phyloP scores from a whole-genome alignment of 2,888 invertebrate genomes.

The Cylindroiulus punctatus region DNA sequence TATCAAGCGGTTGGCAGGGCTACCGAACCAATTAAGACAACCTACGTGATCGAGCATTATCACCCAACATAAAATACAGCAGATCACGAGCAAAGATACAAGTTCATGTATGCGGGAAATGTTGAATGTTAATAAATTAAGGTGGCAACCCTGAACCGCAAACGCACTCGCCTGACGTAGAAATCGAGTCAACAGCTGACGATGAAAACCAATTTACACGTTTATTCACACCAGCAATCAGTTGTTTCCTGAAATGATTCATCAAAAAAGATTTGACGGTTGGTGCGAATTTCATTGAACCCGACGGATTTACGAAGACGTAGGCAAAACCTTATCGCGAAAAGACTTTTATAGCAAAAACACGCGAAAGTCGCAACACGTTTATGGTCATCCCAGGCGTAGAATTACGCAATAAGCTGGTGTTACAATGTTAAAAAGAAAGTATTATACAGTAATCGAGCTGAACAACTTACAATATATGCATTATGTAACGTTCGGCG shows the following conservation, averaged over 20 bases:
- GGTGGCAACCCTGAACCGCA: neutral
- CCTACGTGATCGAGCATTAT: constrained; percentile 17
- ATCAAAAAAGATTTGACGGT: neutral
- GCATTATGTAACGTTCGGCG: no score
- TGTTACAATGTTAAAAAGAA: no score
- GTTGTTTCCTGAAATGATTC: constrained; percentile 8
- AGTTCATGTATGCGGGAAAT: neutral
- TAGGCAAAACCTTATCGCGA: neutral
- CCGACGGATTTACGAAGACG: neutral
- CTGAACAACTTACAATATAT: neutral
- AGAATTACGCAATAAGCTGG: neutral
- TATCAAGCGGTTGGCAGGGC: neutral
- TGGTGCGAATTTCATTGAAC: neutral
- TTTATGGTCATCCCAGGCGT: neutral
- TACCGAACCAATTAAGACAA: neutral
- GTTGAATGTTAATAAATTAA: neutral
- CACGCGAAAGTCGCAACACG: neutral
- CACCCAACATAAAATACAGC: neutral
- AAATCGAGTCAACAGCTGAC: neutral
- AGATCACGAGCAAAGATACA: neutral
- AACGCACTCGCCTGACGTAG: neutral
- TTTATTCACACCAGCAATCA: constrained; percentile 8
- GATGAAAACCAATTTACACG: neutral
- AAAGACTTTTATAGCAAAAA: neutral
- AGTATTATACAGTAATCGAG: no score